Percentiles rank a stretch among this genome's conserved stretches.
These are phyloP conservation scores for Melanotaenia boesemani DNA, from an alignment of 2,797 vertebrate genomes.

Conservation along the genomic window DNA sequence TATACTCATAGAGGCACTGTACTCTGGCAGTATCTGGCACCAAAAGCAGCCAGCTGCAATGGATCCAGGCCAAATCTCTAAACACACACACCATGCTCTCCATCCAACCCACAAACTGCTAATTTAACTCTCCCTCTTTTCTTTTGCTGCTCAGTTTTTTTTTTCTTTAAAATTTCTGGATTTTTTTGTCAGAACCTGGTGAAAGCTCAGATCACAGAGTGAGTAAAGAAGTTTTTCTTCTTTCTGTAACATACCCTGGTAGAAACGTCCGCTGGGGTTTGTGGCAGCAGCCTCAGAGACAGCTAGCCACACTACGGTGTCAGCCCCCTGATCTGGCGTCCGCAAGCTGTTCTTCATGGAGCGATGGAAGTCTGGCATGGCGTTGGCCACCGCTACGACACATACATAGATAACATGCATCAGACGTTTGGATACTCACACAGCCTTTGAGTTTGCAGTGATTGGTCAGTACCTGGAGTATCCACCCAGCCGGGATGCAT, in stretches of 20 bases:
- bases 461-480: conserved; percentile 77
- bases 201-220: no score
- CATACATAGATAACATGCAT: background rate
- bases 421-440: background rate
- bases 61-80: conserved; percentile 65
- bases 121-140: conserved; percentile 24
- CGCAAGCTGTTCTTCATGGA: conserved; percentile 85
- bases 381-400: conserved; percentile 78
- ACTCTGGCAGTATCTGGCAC: conserved; percentile 80
- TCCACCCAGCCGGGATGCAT: conserved; percentile 89
- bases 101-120: conserved; percentile 25
- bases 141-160: background rate
- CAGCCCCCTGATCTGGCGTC: conserved; percentile 83
- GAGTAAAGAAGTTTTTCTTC: no score
- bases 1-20: conserved; percentile 47
- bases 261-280: conserved; percentile 81
- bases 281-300: conserved; percentile 74
- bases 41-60: conserved; percentile 78
- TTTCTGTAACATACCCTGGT: conserved; percentile 73
- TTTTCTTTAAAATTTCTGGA: no score
- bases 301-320: conserved; percentile 85
- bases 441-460: background rate
- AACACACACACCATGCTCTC: conserved; percentile 17
- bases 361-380: conserved; percentile 85
- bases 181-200: no score